phyloP scores from a whole-genome alignment of 2,797 vertebrate species.

The Phataginus tricuspis region DNA sequence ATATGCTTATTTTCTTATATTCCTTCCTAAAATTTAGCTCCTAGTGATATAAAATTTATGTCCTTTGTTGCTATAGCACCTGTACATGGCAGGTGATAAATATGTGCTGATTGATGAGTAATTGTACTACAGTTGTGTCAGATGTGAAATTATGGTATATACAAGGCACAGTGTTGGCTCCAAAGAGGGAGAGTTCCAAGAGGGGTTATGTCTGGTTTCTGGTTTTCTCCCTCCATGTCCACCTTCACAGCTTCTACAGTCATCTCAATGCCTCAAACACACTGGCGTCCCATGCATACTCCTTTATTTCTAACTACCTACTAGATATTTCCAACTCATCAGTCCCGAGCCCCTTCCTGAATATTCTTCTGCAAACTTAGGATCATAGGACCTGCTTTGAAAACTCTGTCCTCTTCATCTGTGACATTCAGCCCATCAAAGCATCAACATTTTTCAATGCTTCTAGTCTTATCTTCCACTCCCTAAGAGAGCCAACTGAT shows the following conservation, averaged over 20 bases:
- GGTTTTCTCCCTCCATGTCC: neutral
- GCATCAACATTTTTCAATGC: neutral
- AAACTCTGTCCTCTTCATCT: neutral
- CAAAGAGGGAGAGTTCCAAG: neutral
- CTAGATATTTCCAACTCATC: neutral
- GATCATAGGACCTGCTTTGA: neutral
- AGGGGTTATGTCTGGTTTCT: neutral
- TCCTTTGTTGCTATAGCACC: neutral
- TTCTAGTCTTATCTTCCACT: neutral
- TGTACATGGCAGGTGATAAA: neutral
- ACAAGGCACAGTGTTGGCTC: neutral
- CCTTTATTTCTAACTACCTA: neutral
- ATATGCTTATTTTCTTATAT: neutral
- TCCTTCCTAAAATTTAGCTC: neutral
- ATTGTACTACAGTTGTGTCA: neutral
- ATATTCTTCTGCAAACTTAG: neutral
- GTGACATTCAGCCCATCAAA: neutral
- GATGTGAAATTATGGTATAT: neutral
- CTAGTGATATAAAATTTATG: neutral
- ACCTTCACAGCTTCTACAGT: neutral
- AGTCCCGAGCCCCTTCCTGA: neutral
- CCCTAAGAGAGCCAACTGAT: neutral
- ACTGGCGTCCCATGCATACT: neutral
- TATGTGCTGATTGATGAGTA: neutral
- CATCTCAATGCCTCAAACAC: neutral